phyloP scores from a whole-genome alignment of 2,113 vertebrate genomes.

The Phodopus roborovskii region DNA sequence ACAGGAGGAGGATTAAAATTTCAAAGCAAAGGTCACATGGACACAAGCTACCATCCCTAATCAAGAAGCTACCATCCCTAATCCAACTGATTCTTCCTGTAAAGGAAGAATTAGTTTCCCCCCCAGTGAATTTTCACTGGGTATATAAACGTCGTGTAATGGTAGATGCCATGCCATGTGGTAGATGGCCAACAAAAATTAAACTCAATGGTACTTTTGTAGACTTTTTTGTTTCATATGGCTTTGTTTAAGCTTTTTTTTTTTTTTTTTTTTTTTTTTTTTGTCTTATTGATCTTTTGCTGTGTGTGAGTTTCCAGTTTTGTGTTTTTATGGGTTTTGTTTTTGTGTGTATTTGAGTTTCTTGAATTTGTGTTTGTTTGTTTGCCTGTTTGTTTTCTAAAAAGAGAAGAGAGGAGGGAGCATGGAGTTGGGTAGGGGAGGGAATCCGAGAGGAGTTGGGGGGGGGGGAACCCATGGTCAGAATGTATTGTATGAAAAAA shows the following conservation, averaged over 20 bases:
- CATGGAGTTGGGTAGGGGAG: too few species aligned
- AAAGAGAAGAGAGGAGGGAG: not conserved
- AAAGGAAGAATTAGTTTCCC: too few species aligned
- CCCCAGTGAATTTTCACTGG: too few species aligned
- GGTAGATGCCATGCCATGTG: too few species aligned
- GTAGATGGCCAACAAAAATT: too few species aligned
- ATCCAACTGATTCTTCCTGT: too few species aligned
- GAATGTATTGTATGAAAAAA: not conserved
- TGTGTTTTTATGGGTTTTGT: not conserved
- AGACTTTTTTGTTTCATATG: too few species aligned
- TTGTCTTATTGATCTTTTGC: not conserved
- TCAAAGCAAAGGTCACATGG: not conserved
- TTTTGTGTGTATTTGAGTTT: not conserved
- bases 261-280: not conserved
- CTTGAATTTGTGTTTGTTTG: not conserved
- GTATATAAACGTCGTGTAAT: too few species aligned
- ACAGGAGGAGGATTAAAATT: not conserved
- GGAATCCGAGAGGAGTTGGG: too few species aligned
- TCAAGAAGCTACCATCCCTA: not conserved
- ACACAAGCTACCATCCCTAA: not conserved
- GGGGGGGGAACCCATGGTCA: not conserved
- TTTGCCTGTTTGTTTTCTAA: not conserved
- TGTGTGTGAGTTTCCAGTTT: not conserved
- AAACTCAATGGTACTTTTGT: too few species aligned
- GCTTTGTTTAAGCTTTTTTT: not conserved